Evolutionary conservation across 2,113 vertebrate species (phyloP).

Genomic region (Balaeniceps rex): DNA sequence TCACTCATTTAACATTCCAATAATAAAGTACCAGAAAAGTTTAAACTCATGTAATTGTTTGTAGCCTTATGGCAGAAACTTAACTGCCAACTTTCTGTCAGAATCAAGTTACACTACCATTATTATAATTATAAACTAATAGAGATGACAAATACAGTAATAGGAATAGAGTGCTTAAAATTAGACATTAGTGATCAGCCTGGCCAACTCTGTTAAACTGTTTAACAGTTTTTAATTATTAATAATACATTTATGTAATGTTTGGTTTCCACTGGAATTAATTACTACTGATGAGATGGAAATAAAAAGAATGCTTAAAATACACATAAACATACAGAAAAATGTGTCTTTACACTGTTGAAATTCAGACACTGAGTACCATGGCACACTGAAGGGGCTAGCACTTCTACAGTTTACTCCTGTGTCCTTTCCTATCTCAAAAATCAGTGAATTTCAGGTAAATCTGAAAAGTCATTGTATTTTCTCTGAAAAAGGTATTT

Average conservation of each 20-base stretch:
- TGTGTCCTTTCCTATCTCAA: background rate
- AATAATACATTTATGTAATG: conserved; percentile 16
- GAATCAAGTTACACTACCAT: conserved; percentile 33
- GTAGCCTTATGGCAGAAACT: conserved; percentile 34
- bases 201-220: conserved; percentile 45
- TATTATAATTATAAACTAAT: conserved; percentile 29
- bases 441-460: background rate
- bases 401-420: background rate
- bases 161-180: background rate
- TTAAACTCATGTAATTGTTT: background rate
- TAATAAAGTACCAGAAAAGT: conserved; percentile 47
- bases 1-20: conserved; percentile 26
- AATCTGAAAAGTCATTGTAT: background rate
- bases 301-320: conserved; percentile 44
- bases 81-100: conserved; percentile 56
- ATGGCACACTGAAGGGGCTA: background rate
- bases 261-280: conserved; percentile 21
- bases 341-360: background rate
- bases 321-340: conserved; percentile 20
- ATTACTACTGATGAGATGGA: conserved; percentile 30
- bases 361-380: background rate
- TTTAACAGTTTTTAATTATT: conserved; percentile 2
- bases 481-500: background rate
- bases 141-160: conserved; percentile 16
- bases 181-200: conserved; percentile 28